phyloP scores from a whole-genome alignment of 2,888 invertebrate species.

The Sphaerophoria taeniata region DNA sequence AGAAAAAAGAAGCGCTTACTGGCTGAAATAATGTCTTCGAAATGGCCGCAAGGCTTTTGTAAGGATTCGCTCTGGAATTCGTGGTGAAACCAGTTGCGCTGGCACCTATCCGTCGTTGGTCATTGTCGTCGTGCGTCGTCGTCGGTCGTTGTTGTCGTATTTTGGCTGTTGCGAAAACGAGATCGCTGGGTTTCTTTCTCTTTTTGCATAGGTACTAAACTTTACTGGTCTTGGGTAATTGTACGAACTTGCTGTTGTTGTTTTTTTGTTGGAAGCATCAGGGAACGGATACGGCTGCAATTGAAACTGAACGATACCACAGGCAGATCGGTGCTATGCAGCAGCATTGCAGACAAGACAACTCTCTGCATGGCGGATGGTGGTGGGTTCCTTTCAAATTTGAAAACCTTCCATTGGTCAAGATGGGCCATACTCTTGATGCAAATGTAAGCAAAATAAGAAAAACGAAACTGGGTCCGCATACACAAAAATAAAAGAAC shows the following conservation, averaged over 20 bases:
- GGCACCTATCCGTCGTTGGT: constrained; percentile 57
- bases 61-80: constrained; percentile 70
- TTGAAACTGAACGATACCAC: constrained; percentile 74
- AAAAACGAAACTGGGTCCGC: constrained; percentile 1
- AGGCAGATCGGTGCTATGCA: constrained; percentile 49
- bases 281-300: constrained; percentile 73
- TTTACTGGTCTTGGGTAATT: constrained; percentile 66
- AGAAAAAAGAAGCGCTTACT: constrained; percentile 74
- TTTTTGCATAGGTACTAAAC: constrained; percentile 56
- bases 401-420: constrained; percentile 62
- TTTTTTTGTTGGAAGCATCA: constrained; percentile 1
- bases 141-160: not conserved
- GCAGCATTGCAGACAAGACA: constrained; percentile 23
- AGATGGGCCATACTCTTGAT: constrained; percentile 33
- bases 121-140: no score
- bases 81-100: constrained; percentile 68
- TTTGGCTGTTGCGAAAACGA: constrained; percentile 51
- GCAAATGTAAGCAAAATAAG: not conserved
- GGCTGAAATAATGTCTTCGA: constrained; percentile 68
- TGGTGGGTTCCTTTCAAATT: constrained; percentile 57
- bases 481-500: constrained; percentile 34
- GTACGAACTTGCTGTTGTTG: constrained; percentile 7
- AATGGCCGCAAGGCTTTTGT: constrained; percentile 47
- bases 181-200: constrained; percentile 51
- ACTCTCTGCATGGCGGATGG: constrained; percentile 49